A percentile compares a stretch with the other conserved stretches of the same genome.
Evolutionary conservation across 2,797 vertebrate genomes (phyloP).

Genomic region (Helarctos malayanus): DNA sequence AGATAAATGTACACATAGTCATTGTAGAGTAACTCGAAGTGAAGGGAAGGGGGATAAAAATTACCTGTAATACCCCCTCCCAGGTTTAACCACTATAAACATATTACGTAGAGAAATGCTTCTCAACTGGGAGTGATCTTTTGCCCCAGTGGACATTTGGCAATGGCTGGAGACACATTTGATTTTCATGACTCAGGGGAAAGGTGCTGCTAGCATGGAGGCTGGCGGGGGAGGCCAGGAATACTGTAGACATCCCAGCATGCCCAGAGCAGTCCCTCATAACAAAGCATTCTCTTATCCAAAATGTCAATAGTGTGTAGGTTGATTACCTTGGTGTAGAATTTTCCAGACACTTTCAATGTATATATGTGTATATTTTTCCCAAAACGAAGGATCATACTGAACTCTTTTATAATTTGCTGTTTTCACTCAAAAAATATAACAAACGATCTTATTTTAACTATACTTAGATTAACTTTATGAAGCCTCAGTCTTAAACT

Average conservation of each 20-base stretch:
- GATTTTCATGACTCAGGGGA: not conserved
- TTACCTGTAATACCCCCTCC: not conserved
- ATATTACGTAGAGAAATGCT: not conserved
- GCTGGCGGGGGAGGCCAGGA: not conserved
- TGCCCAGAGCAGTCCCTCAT: not conserved
- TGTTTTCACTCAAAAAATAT: constrained; percentile 19
- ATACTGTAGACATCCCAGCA: not conserved
- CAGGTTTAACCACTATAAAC: not conserved
- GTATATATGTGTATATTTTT: not conserved
- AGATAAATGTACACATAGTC: not conserved
- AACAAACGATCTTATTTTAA: constrained; percentile 17
- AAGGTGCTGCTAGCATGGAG: not conserved
- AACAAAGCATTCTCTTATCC: not conserved
- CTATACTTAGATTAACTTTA: constrained; percentile 9
- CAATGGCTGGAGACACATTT: not conserved
- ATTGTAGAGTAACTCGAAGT: not conserved
- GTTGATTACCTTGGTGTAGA: not conserved
- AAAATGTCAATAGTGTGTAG: not conserved
- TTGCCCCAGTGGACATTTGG: not conserved
- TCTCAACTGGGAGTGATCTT: not conserved
- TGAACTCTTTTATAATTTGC: not conserved
- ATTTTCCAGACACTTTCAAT: not conserved
- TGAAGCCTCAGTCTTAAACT: not conserved
- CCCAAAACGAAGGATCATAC: not conserved
- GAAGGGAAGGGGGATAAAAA: not conserved